Conservation (phyloP, 2,888 invertebrate genomes). For the Plutella xylostella region DNA sequence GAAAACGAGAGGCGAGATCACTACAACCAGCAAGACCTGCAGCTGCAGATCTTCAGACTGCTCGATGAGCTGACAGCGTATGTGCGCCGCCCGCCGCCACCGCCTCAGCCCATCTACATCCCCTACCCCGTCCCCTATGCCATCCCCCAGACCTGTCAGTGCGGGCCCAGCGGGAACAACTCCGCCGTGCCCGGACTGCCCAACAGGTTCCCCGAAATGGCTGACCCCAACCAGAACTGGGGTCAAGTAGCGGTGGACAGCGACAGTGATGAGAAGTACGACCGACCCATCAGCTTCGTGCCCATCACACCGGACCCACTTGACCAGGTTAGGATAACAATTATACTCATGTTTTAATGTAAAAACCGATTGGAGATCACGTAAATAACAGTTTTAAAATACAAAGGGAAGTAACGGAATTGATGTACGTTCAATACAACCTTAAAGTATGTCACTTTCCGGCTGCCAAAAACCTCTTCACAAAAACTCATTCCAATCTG, state of each 20-base stretch:
- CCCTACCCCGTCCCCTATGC: conserved; percentile 35
- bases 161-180: not conserved
- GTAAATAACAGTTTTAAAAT: not conserved
- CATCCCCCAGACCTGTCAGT: no score
- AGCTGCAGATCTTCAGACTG: conserved; percentile 35
- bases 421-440: no score
- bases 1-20: no score
- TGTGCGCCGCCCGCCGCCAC: conserved; percentile 29
- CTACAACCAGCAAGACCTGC: conserved; percentile 31
- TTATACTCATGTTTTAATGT: not conserved
- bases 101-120: conserved; percentile 43
- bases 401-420: no score
- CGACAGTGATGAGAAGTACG: conserved; percentile 5
- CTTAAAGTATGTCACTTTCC: no score
- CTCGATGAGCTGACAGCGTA: conserved; percentile 40
- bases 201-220: not conserved
- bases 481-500: no score
- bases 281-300: conserved; percentile 4
- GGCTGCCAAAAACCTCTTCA: no score
- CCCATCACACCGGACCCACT: no score
- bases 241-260: conserved; percentile 4
- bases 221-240: conserved; percentile 18
- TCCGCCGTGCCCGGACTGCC: not conserved
- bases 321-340: no score
- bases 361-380: not conserved